Base-by-base conservation (phyloP, 2,113 vertebrate species). In the Genyomyrus donnyi region DNA sequence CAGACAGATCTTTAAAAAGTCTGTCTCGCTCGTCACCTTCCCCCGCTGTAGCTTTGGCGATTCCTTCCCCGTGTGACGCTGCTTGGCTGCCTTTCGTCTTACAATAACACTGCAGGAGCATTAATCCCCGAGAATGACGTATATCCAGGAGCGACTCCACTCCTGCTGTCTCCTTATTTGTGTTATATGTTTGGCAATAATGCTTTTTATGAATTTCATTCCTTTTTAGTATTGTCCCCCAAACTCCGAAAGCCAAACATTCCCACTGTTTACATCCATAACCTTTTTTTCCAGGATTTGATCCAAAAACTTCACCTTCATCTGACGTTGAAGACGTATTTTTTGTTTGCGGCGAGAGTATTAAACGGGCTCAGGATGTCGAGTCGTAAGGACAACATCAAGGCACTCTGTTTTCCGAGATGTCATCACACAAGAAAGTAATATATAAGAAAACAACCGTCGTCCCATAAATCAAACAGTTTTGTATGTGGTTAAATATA, bases 211-310 rank as follows among this genome's bases (percentile, higher is more conserved):
- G 90, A 92, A 91, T 90, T 49, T 58, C 91, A 92, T 91, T 93
- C 91, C 91, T 93, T 91, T 92, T 92, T 89, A 58, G 87, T 89
- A 91, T 92, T 89, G 50, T 86, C 90, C 89, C 52, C 53, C 89
- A 52, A 90, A 90, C 92, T 86, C 90, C 90, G 66, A 86, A 91
- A 90, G 90, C 92, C 87, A 93, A 92, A 92, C 87, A 90, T 90
- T 90, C 88, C 87, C 90, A 70, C 39, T 92, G 91, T 93, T 93
- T 93, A 93, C 89, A 87, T 93, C 91, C 90, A 89, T 70, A 91
- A 90, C 85, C 62, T 90, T 91, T 93, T 93, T 93, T 92, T 93
- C 92, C 93, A 91, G 92, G 89, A 92, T 92, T 90, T 53, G 62
- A 89, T 93, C 93, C 93, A 93, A 92, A 91, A 91, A 13, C 83